Evolutionary conservation across 2,113 vertebrate genomes (phyloP).

Genomic region (Oophaga pumilio): DNA sequence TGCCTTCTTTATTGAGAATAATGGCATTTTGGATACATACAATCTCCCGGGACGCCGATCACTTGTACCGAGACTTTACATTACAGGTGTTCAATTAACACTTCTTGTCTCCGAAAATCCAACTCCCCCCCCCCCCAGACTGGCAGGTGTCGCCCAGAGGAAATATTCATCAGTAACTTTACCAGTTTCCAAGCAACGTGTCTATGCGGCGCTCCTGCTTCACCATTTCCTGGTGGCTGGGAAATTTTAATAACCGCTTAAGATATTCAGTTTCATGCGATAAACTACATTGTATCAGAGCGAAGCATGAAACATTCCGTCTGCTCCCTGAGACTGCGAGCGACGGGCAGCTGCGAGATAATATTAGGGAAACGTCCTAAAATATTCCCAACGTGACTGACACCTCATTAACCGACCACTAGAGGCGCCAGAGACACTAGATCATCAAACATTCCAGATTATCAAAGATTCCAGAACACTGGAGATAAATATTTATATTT

Average conservation of each 20-base stretch:
- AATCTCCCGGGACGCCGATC: background rate
- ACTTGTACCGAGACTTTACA: background rate
- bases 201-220: background rate
- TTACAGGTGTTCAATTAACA: constrained; percentile 21
- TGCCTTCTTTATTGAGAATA: background rate
- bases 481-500: no score
- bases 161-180: background rate
- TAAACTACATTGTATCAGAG: background rate
- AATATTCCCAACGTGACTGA: no score
- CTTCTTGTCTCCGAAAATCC: background rate
- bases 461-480: background rate
- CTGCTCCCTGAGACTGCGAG: no score
- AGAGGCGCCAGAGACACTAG: background rate
- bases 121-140: background rate
- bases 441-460: background rate
- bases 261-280: background rate
- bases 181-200: constrained; percentile 16
- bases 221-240: constrained; percentile 4
- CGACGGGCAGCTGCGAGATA: no score
- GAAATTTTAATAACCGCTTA: background rate
- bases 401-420: background rate
- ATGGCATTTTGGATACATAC: background rate
- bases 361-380: no score
- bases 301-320: background rate
- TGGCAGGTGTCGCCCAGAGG: background rate